Evolutionary conservation across 2,113 vertebrate species (phyloP).

Genomic region (Trinectes maculatus): DNA sequence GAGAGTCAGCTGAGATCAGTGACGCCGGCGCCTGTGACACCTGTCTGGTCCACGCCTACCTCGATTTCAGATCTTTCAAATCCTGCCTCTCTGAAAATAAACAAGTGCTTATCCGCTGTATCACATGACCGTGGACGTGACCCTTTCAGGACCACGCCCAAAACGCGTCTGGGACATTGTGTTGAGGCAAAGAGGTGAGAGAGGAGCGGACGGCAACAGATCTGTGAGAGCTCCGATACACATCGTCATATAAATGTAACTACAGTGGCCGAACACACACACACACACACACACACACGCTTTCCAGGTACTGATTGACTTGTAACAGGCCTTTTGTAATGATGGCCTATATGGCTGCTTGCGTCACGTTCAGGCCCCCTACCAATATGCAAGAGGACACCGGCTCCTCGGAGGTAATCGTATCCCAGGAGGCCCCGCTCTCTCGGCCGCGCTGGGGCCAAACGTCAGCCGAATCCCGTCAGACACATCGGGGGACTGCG

Average conservation of each 20-base stretch:
- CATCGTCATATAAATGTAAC: too few species aligned
- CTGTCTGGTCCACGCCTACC: neutral
- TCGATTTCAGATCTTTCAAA: constrained; percentile 30
- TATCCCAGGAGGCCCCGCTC: constrained; percentile 48
- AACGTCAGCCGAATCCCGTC: constrained; percentile 4
- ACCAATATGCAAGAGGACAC: constrained; percentile 62
- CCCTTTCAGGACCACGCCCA: too few species aligned
- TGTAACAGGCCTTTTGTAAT: constrained; percentile 13
- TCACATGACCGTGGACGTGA: constrained; percentile 3
- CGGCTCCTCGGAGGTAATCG: constrained; percentile 46
- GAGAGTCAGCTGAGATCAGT: constrained; percentile 4
- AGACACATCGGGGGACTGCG: neutral
- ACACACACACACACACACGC: too few species aligned
- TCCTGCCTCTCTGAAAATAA: constrained; percentile 44
- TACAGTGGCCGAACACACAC: too few species aligned
- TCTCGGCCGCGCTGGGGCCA: constrained; percentile 11
- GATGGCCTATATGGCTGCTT: constrained; percentile 6
- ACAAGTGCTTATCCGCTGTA: constrained; percentile 6
- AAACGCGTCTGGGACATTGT: constrained; percentile 9
- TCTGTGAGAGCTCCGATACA: neutral
- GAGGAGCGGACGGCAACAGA: neutral
- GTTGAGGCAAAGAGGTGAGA: constrained; percentile 24
- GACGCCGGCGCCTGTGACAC: neutral
- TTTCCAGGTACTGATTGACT: constrained; percentile 21
- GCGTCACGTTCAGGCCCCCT: constrained; percentile 24